phyloP scores from a whole-genome alignment of 1,140 invertebrate species.

The Rhynchophorus ferrugineus region DNA sequence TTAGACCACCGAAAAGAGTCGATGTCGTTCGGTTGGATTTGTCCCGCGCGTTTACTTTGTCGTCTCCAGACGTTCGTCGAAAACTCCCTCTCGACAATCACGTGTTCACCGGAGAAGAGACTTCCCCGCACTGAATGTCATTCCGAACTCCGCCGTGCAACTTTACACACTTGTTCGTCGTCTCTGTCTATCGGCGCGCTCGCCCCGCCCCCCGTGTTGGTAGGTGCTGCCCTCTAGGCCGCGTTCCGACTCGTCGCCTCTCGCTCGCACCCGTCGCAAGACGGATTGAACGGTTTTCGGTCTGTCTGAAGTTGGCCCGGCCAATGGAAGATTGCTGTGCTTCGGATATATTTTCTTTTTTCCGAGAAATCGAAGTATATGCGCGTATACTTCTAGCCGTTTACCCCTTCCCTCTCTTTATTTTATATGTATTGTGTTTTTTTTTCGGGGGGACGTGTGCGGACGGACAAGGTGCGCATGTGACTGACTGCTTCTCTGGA shows the following conservation, averaged over 20 bases:
- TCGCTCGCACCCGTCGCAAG: conserved; percentile 22
- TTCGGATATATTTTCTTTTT: conserved; percentile 40
- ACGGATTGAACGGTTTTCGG: conserved; percentile 20
- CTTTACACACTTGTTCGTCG: conserved; percentile 13
- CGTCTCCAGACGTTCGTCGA: not conserved
- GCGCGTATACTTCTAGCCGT: conserved; percentile 18
- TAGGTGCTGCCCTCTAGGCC: conserved; percentile 35
- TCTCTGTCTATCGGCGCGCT: conserved; percentile 11
- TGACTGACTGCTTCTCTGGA: conserved; percentile 3
- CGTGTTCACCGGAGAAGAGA: conserved; percentile 36
- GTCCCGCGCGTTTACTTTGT: not conserved
- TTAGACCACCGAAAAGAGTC: too few species aligned
- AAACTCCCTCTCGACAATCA: conserved; percentile 14
- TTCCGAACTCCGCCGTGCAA: conserved; percentile 18
- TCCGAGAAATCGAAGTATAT: conserved; percentile 38
- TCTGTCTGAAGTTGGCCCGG: conserved; percentile 21
- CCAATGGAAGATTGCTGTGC: conserved; percentile 36
- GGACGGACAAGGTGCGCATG: conserved; percentile 15
- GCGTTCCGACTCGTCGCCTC: conserved; percentile 15
- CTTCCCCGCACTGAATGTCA: conserved; percentile 39
- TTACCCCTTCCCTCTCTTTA: conserved; percentile 22
- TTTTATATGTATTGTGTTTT: conserved; percentile 26
- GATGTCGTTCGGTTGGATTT: too few species aligned
- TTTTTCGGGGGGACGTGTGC: conserved; percentile 15
- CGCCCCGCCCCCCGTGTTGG: conserved; percentile 38